Percentiles rank a stretch among this genome's conserved stretches.
Conservation (phyloP, 37 sponge, comb jelly and placozoan species). For the Cladorhizidae sp. region DNA sequence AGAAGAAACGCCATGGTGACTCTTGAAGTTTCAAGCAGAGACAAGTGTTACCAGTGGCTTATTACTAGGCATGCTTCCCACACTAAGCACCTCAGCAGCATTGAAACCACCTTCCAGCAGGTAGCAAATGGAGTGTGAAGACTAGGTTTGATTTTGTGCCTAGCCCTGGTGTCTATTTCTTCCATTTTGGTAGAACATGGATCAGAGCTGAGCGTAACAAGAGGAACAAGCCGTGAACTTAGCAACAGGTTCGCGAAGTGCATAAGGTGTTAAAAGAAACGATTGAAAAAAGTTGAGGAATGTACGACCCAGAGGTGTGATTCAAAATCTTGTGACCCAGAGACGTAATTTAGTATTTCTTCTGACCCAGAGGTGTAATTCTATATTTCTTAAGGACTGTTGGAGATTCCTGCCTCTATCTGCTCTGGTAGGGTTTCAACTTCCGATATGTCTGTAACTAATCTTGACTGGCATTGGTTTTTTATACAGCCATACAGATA, state of each 20-base stretch:
- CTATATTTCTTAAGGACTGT: no score
- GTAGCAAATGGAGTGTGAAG: constrained; percentile 81
- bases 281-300: no score
- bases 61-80: constrained; percentile 65
- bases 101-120: constrained; percentile 84
- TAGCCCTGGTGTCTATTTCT: constrained; percentile 80
- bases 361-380: no score
- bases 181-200: constrained; percentile 63
- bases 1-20: constrained; percentile 74
- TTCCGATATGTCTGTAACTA: no score
- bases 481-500: no score
- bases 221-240: constrained; percentile 78
- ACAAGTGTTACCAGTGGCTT: constrained; percentile 89
- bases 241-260: constrained; percentile 66
- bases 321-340: no score
- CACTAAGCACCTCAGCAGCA: constrained; percentile 85
- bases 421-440: no score
- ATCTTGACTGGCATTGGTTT: no score
- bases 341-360: no score
- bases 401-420: no score
- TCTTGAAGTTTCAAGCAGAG: constrained; percentile 82
- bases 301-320: no score
- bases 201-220: constrained; percentile 81
- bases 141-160: constrained; percentile 88
- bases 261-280: no score